Evolutionary conservation across 2,888 invertebrate species (phyloP).

Genomic region (Lobophora halterata): DNA sequence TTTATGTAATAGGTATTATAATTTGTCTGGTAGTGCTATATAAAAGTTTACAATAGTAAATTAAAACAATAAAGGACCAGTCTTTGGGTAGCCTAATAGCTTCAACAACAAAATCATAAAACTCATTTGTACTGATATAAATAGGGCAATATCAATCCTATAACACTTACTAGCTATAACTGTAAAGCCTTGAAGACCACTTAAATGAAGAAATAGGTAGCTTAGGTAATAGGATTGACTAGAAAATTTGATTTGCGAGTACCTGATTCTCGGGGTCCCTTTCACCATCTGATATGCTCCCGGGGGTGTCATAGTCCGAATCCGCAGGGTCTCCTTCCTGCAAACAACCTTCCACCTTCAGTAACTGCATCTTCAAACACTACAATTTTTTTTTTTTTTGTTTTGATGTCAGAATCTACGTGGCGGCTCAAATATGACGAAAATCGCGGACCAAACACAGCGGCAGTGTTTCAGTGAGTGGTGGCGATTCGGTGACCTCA

Average conservation of each 20-base stretch:
- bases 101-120: too few relatives aligned
- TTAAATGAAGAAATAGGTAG: neutral
- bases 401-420: slow-evolving; percentile 47
- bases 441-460: slow-evolving; percentile 54
- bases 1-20: too few relatives aligned
- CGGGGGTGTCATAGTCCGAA: slow-evolving; percentile 75
- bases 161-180: too few relatives aligned
- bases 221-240: slow-evolving; percentile 3
- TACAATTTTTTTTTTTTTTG: slow-evolving; percentile 1
- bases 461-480: slow-evolving; percentile 61
- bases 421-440: slow-evolving; percentile 42
- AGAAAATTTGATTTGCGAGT: too few relatives aligned
- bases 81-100: too few relatives aligned
- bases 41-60: too few relatives aligned
- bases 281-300: slow-evolving; percentile 79
- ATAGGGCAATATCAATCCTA: too few relatives aligned
- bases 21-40: too few relatives aligned
- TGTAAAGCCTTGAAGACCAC: neutral
- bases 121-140: too few relatives aligned
- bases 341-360: slow-evolving; percentile 67
- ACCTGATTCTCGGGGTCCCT: slow-evolving; percentile 88
- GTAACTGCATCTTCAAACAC: slow-evolving; percentile 57
- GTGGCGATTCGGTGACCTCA: slow-evolving; percentile 72
- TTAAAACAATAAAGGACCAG: too few relatives aligned
- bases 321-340: slow-evolving; percentile 69